Percentiles rank a stretch among this genome's conserved stretches.
phyloP scores from a whole-genome alignment of 2,113 vertebrate genomes.

The Pithys albifrons region DNA sequence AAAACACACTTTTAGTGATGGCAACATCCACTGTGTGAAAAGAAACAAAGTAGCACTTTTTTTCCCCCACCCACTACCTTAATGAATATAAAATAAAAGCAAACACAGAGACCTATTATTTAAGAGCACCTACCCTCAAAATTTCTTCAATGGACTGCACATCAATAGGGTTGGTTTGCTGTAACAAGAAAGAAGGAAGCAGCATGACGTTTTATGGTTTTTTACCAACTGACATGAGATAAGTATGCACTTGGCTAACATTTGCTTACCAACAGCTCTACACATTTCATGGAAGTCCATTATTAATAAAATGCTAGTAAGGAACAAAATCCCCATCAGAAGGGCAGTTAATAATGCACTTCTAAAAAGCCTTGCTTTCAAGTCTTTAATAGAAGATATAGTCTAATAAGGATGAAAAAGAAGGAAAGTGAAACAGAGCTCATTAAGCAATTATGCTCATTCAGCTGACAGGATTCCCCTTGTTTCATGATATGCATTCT shows the following conservation, averaged over 20 bases:
- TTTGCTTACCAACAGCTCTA: neutral
- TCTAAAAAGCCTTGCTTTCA: neutral
- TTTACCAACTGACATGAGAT: neutral
- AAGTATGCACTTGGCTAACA: neutral
- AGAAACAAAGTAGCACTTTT: neutral
- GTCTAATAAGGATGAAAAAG: neutral
- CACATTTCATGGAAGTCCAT: neutral
- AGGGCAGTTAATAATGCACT: neutral
- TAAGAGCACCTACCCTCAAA: conserved; percentile 82
- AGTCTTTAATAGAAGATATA: neutral
- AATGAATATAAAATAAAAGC: neutral
- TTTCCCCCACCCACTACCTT: neutral
- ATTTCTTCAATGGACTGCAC: conserved; percentile 89
- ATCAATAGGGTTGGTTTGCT: conserved; percentile 83
- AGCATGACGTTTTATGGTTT: neutral
- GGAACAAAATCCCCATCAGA: neutral
- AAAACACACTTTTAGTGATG: neutral
- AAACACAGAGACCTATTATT: neutral
- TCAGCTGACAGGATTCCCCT: neutral
- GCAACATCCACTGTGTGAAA: neutral
- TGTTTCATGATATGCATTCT: neutral
- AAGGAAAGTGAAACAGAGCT: neutral
- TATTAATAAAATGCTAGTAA: neutral
- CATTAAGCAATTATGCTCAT: neutral
- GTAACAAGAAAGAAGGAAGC: neutral